These are phyloP conservation scores for Perodicticus potto DNA, from an alignment of 2,797 vertebrate species.

Conservation along the genomic window DNA sequence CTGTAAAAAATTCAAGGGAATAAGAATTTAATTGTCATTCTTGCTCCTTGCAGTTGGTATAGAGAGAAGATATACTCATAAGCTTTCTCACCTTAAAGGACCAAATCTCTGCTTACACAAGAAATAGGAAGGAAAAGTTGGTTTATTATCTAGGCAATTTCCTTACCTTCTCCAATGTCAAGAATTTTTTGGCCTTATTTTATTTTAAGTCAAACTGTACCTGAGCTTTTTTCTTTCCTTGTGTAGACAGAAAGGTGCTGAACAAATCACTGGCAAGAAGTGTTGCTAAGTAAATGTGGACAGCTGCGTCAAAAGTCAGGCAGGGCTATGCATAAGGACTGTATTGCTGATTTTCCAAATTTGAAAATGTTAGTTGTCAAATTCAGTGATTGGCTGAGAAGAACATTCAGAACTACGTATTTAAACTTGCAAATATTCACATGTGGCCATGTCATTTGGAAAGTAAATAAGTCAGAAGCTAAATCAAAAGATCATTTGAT, in stretches of 20 bases:
- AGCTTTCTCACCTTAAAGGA: neutral
- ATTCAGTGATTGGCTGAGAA: slow-evolving; percentile 34
- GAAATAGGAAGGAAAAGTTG: slow-evolving; percentile 8
- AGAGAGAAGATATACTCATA: neutral
- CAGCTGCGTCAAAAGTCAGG: slow-evolving; percentile 43
- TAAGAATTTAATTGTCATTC: neutral
- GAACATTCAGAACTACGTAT: neutral
- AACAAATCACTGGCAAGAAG: slow-evolving; percentile 49
- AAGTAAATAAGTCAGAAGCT: neutral
- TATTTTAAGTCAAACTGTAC: neutral
- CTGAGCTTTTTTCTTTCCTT: neutral
- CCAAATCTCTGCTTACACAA: neutral
- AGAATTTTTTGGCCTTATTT: neutral
- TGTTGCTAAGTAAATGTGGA: slow-evolving; percentile 44
- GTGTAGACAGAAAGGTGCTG: slow-evolving; percentile 60
- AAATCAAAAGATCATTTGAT: slow-evolving; percentile 9
- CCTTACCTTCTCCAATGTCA: neutral
- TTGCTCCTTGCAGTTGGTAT: neutral
- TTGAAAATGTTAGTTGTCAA: slow-evolving; percentile 40
- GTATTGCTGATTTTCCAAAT: slow-evolving; percentile 53
- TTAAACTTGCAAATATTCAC: slow-evolving; percentile 9
- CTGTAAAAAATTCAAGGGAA: neutral
- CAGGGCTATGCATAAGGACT: neutral
- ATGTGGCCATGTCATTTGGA: neutral
- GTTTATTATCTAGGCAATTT: neutral